Conservation (phyloP, 2,888 invertebrate species). For the Cordylochernes scorpioides region DNA sequence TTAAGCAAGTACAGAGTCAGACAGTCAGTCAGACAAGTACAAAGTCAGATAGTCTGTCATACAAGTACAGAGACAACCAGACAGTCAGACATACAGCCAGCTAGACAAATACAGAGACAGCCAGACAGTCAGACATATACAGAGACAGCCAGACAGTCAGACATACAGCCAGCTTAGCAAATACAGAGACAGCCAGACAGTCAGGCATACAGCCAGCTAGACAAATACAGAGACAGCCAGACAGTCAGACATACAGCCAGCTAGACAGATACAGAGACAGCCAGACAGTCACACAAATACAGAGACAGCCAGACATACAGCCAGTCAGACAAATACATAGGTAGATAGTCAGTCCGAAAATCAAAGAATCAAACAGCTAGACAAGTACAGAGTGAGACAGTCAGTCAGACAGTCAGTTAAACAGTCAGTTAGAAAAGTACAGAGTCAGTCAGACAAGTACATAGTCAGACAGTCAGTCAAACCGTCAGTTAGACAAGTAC, state of each 20-base stretch:
- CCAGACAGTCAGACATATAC: neutral
- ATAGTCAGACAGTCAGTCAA: too few relatives aligned
- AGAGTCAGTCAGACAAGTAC: too few relatives aligned
- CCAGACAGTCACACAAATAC: neutral
- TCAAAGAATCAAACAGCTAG: too few relatives aligned
- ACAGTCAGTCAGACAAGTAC: neutral
- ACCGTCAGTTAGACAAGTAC: too few relatives aligned
- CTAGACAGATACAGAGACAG: neutral
- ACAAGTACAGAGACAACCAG: neutral
- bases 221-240: neutral
- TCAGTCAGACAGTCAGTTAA: too few relatives aligned
- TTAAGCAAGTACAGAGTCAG: too few relatives aligned
- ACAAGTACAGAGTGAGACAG: too few relatives aligned
- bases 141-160: neutral
- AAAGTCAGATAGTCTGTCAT: neutral
- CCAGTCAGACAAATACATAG: neutral
- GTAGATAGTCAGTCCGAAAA: neutral
- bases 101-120: neutral
- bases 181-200: neutral
- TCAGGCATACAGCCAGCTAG: neutral
- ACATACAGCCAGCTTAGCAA: neutral
- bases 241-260: neutral
- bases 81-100: neutral
- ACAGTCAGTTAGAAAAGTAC: too few relatives aligned
- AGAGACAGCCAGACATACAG: neutral